Evolutionary conservation across 1,140 invertebrate genomes (phyloP), one percentile per base, ranked within the genome.

Genomic region (Drosophila repleta): DNA sequence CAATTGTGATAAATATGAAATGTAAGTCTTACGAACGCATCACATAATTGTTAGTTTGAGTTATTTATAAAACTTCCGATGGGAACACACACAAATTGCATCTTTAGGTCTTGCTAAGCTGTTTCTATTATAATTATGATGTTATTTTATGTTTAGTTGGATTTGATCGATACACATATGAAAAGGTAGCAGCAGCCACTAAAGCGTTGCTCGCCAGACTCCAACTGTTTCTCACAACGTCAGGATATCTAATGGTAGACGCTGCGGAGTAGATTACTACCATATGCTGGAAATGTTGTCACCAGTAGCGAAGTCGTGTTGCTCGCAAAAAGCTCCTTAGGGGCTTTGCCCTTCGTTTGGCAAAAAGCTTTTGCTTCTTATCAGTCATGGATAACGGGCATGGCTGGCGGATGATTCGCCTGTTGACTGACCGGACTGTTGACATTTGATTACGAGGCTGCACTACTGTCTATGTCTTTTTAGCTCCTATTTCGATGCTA

Each of bases 141-240:
- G 8, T 1, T 35, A 35, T 35, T 2, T 1, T 35, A 35, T 35
- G 32, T 35, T 13, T 35, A 35, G 6, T n/a, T 43, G 39, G 39
- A 43, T 17, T 15, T 21, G 32, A 17, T 39, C 21, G 58, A 32
- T 69, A 46, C 60, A 63, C 58, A 35, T 52, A 51, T 18, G 17
- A 51, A 60, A 29, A 20, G 43, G 3, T 24, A 51, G 46, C 17
- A 43, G 18, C 17, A 11, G 32, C 10, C 20, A 32, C 10, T 15
- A 41, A 2, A 39, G 39, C 48, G 18, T 18, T 41, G 53, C 53
- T 24, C 39, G 48, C 15, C 55, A 48, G 55, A 45, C 15, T 43
- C 35, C 64, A 77, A 87, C 82, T 74, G 83, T 63, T 82, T 87
- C 82, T 78, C 82, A 82, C 82, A 78, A 82, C 82, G 75, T 63